Conservation (phyloP, 2,797 vertebrate species). For the Rhynchotus rufescens region DNA sequence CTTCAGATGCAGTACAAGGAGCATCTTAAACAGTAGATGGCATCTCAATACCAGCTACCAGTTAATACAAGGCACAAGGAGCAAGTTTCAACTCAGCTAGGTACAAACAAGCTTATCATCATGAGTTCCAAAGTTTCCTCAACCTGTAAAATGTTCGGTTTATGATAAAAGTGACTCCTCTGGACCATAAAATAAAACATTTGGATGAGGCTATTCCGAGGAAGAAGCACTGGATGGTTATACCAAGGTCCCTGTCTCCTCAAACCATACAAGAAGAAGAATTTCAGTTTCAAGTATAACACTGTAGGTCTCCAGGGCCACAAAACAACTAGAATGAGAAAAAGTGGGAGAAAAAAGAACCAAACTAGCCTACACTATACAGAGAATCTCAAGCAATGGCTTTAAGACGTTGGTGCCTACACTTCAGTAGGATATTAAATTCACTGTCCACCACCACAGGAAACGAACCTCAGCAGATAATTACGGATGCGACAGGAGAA, state of each 20-base stretch:
- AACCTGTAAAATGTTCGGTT: neutral
- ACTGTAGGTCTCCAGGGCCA: neutral
- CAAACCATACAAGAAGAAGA: fast-evolving
- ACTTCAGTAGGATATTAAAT: neutral
- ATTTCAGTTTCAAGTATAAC: neutral
- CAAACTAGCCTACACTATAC: neutral
- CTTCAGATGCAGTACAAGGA: neutral
- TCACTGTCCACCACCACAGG: neutral
- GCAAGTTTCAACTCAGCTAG: neutral
- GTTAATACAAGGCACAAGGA: fast-evolving
- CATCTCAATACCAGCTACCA: neutral
- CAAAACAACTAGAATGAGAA: neutral
- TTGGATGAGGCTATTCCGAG: neutral
- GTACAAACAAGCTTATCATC: fast-evolving
- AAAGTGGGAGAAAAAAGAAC: neutral
- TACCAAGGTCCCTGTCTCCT: neutral
- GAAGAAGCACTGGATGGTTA: neutral
- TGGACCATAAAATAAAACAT: neutral
- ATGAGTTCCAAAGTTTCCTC: neutral
- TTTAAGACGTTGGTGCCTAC: neutral
- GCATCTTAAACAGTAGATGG: constrained; percentile 16
- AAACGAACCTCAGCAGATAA: neutral
- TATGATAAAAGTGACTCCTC: neutral
- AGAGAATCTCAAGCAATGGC: neutral
- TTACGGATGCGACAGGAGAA: neutral